Evolutionary conservation across 2,797 vertebrate genomes (phyloP).

Genomic region (Chanos chanos): DNA sequence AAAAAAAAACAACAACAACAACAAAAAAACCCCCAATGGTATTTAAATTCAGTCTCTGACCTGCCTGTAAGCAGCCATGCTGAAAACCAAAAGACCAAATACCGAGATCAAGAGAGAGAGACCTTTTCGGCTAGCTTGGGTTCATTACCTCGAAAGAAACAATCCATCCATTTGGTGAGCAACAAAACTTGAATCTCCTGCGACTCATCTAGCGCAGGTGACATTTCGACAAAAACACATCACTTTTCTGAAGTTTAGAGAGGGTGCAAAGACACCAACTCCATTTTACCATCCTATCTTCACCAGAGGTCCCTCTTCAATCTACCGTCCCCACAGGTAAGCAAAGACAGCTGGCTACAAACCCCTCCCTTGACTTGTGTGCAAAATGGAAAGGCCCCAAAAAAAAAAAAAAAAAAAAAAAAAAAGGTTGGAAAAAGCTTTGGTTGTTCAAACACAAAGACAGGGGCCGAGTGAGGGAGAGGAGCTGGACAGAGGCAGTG

Average conservation of each 20-base stretch:
- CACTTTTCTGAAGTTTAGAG: too few relatives aligned
- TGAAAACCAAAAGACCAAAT: not conserved
- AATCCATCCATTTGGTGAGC: not conserved
- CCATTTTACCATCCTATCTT: not conserved
- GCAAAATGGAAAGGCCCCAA: conserved; percentile 28
- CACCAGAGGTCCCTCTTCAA: not conserved
- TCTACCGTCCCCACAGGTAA: conserved; percentile 39
- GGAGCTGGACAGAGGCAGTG: conserved; percentile 34
- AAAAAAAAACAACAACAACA: too few relatives aligned
- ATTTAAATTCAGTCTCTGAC: too few relatives aligned
- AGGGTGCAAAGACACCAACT: not conserved
- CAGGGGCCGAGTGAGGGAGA: conserved; percentile 17
- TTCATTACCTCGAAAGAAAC: not conserved
- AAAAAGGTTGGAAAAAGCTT: conserved; percentile 42
- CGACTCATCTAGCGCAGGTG: too few relatives aligned
- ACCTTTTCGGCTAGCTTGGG: too few relatives aligned
- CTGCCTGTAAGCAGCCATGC: not conserved
- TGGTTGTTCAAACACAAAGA: conserved; percentile 59
- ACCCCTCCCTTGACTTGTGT: conserved; percentile 22
- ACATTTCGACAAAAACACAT: too few relatives aligned
- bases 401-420: not conserved
- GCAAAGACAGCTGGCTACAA: conserved; percentile 18
- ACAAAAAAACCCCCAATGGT: too few relatives aligned
- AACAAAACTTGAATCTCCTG: conserved; percentile 16
- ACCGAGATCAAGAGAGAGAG: not conserved